Percentiles rank a stretch among this genome's conserved stretches.
Evolutionary conservation across 2,113 vertebrate genomes (phyloP).

Genomic region (Ochotona princeps): DNA sequence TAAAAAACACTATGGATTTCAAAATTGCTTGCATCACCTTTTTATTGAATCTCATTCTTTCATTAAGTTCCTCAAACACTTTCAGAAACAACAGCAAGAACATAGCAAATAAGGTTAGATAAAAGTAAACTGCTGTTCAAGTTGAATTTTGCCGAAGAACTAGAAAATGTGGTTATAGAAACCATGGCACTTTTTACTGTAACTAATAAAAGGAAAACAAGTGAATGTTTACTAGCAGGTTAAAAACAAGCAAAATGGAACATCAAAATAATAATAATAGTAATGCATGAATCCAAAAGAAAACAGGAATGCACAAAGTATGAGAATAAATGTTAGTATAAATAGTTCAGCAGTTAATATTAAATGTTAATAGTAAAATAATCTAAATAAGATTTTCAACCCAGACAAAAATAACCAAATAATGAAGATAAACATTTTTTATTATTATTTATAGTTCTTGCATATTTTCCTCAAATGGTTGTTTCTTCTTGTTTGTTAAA

Average conservation of each 20-base stretch:
- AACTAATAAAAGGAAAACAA: neutral
- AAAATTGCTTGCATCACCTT: no score
- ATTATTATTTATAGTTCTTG: no score
- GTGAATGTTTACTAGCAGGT: neutral
- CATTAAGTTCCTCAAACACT: no score
- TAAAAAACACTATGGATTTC: no score
- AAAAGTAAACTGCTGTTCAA: neutral
- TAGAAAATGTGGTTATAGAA: neutral
- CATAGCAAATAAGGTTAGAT: neutral
- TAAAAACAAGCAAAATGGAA: neutral
- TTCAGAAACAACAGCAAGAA: neutral
- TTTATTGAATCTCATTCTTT: no score
- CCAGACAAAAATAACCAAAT: neutral
- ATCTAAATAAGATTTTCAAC: neutral
- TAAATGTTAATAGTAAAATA: conserved; percentile 8
- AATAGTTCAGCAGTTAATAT: conserved; percentile 30
- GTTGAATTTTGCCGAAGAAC: neutral
- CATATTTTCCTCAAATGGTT: no score
- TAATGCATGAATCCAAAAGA: neutral
- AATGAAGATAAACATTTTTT: no score
- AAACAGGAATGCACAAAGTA: neutral
- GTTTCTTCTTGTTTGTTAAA: no score
- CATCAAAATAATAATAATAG: neutral
- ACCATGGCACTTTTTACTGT: neutral
- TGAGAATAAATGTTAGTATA: neutral